Percentiles rank a stretch among this genome's conserved stretches.
Conservation (phyloP, 2,113 vertebrate genomes). For the Calypte anna region DNA sequence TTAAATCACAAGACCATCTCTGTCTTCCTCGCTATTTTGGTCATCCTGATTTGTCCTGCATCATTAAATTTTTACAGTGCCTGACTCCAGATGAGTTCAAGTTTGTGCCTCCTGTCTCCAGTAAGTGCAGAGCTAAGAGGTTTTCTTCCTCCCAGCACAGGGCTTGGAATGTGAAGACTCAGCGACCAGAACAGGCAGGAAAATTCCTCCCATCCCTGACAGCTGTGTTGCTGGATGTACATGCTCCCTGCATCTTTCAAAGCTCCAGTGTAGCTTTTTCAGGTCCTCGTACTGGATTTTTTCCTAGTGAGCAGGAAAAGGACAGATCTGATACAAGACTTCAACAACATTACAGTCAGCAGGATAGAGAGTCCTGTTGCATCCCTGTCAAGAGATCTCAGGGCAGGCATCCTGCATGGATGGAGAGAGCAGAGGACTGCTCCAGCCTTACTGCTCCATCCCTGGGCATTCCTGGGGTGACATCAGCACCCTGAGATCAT, state of each 20-base stretch:
- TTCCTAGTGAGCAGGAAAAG: neutral
- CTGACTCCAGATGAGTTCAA: slow-evolving; percentile 52
- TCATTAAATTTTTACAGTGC: slow-evolving; percentile 58
- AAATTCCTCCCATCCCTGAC: neutral
- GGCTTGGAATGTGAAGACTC: slow-evolving; percentile 56
- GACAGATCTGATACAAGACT: neutral
- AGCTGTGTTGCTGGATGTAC: neutral
- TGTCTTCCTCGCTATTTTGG: slow-evolving; percentile 9
- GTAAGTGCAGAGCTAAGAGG: slow-evolving; percentile 50
- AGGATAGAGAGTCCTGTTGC: neutral
- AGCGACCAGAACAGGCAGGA: slow-evolving; percentile 9
- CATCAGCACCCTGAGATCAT: neutral
- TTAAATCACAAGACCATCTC: neutral
- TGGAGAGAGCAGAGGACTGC: neutral
- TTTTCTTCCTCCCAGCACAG: slow-evolving; percentile 34
- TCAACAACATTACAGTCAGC: neutral
- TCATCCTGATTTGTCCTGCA: slow-evolving; percentile 35
- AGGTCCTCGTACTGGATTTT: neutral
- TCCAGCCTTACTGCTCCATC: neutral
- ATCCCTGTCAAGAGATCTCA: neutral
- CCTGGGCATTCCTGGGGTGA: neutral
- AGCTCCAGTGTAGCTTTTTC: neutral
- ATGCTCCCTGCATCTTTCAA: neutral
- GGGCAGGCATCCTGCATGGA: neutral
- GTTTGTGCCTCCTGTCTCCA: slow-evolving; percentile 45